phyloP scores from a whole-genome alignment of 92 coral and sea anemone species.

The Phenganax stokvisi region DNA sequence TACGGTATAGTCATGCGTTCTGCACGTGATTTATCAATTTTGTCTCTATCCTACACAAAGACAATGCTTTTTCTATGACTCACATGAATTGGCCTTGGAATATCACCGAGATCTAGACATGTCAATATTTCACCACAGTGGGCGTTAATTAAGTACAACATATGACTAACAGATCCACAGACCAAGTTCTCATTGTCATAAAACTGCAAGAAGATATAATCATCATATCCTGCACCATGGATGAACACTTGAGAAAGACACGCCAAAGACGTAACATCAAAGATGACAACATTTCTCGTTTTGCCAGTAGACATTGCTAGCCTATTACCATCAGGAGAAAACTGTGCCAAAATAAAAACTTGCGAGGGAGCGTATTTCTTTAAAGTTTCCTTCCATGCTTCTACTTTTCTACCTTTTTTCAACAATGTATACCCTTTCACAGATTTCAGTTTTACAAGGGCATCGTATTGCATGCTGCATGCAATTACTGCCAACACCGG shows the following conservation, averaged over 20 bases:
- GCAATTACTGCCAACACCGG: background rate
- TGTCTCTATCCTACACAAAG: background rate
- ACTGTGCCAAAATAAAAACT: background rate
- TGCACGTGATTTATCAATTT: too few relatives aligned
- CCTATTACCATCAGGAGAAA: background rate
- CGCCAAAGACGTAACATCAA: background rate
- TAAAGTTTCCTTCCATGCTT: too few relatives aligned
- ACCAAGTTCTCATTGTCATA: conserved; percentile 1
- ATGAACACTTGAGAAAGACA: background rate
- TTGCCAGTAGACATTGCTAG: background rate
- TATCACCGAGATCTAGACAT: background rate
- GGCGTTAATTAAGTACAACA: background rate
- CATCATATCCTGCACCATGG: background rate
- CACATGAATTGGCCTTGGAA: background rate
- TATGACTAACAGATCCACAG: background rate
- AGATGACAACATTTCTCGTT: background rate
- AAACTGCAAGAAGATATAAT: background rate
- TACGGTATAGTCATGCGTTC: too few relatives aligned
- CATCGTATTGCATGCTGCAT: background rate
- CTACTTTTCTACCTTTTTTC: background rate
- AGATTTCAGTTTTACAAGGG: background rate
- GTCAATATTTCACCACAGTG: background rate
- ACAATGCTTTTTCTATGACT: background rate
- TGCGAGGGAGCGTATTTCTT: background rate
- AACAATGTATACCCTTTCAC: background rate